Conservation (phyloP, 2,113 vertebrate genomes). For the Phrynosoma blainvillii region DNA sequence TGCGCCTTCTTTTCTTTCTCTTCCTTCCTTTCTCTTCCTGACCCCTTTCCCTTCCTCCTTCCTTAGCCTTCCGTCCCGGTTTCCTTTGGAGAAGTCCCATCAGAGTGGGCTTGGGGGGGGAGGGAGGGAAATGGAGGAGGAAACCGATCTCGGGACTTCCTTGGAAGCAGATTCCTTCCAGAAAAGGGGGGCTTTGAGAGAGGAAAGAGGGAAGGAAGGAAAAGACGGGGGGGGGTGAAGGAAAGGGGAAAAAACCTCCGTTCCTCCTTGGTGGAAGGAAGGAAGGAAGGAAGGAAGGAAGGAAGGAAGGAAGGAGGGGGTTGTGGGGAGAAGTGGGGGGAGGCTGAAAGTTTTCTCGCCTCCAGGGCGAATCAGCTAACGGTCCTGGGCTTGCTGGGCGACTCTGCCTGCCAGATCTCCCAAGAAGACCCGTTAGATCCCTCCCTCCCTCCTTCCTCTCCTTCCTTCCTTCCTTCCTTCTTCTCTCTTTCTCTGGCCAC, state of each 20-base stretch:
- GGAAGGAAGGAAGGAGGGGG: background rate
- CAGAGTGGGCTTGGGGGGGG: conserved; percentile 18
- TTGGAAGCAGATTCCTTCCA: background rate
- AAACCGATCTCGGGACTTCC: background rate
- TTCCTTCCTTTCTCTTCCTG: conserved; percentile 18
- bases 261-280: no score
- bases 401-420: conserved; percentile 16
- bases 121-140: background rate
- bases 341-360: conserved; percentile 67
- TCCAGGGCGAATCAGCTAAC: conserved; percentile 33
- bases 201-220: background rate
- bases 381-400: background rate
- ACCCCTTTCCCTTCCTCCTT: background rate
- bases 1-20: conserved; percentile 7
- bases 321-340: background rate
- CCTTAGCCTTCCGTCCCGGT: conserved; percentile 4
- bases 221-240: no score
- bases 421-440: conserved; percentile 9
- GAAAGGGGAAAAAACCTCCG: no score
- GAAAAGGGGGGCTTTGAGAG: background rate
- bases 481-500: background rate
- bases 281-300: background rate
- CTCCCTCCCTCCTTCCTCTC: background rate
- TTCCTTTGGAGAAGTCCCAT: conserved; percentile 22
- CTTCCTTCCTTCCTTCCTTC: background rate